phyloP scores from a whole-genome alignment of 64 coral and sea anemone genomes.

The Porites australiensis region DNA sequence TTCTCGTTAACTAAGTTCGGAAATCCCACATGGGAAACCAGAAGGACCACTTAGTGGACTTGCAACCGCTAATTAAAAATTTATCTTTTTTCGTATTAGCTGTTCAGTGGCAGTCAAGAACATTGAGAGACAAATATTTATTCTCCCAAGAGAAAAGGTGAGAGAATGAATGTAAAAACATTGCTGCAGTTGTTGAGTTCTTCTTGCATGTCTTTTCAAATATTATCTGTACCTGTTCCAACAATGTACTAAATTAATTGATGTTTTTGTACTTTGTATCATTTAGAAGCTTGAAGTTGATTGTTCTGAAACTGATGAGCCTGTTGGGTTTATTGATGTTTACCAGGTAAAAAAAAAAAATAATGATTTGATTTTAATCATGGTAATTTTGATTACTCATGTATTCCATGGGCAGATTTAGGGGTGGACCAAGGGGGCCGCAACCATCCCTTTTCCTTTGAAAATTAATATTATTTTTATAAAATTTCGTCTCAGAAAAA shows the following conservation, averaged over 20 bases:
- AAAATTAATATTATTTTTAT: too few species aligned
- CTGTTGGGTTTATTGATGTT: constrained; percentile 84
- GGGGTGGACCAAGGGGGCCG: too few species aligned
- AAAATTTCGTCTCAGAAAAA: too few species aligned
- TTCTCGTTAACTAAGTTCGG: background rate
- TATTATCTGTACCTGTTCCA: too few species aligned
- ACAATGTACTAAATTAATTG: too few species aligned
- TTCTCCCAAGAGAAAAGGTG: constrained; percentile 94
- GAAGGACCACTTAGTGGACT: too few species aligned
- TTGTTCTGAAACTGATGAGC: constrained; percentile 70
- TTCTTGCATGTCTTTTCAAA: too few species aligned
- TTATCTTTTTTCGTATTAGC: constrained; percentile 13
- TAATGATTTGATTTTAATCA: background rate
- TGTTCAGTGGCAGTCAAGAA: constrained; percentile 95
- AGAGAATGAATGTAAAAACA: background rate
- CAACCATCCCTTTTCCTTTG: too few species aligned
- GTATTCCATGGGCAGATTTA: too few species aligned
- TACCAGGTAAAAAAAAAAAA: constrained; percentile 72
- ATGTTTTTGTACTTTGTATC: background rate
- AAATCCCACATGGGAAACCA: too few species aligned
- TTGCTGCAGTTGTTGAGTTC: too few species aligned
- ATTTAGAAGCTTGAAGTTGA: constrained; percentile 63
- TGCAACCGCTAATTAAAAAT: too few species aligned
- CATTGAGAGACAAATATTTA: constrained; percentile 90
- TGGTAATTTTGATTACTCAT: background rate